Percentiles rank a stretch among this genome's conserved stretches.
phyloP scores from a whole-genome alignment of 1,140 invertebrate genomes.

The Nasonia giraulti region DNA sequence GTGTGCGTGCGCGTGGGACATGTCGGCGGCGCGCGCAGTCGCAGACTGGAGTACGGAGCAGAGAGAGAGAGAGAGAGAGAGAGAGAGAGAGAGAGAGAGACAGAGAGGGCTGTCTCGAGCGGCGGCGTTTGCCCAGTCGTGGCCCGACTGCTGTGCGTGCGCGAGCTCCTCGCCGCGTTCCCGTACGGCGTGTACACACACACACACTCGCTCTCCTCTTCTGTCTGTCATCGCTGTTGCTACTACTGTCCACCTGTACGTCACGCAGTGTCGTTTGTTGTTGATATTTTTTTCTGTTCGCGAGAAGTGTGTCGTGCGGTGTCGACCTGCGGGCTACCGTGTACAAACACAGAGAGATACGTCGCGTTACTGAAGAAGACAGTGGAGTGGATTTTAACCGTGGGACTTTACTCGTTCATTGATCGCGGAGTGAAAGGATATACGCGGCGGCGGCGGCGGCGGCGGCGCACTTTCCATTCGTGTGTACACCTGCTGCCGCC shows the following conservation, averaged over 20 bases:
- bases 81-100: neutral
- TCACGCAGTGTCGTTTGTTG: no score
- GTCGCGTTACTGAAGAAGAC: no score
- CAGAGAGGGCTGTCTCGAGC: constrained; percentile 18
- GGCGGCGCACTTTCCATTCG: neutral
- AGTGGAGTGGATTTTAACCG: no score
- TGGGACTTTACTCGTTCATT: no score
- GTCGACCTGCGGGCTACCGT: neutral
- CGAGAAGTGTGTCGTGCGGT: neutral
- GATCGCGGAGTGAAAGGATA: no score
- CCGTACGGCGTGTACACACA: no score
- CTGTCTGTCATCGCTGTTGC: neutral
- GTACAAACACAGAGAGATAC: no score
- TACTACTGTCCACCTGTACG: neutral
- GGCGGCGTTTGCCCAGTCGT: constrained; percentile 36
- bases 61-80: neutral
- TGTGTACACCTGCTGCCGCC: no score
- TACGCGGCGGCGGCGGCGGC: no score
- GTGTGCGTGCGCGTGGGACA: constrained; percentile 53
- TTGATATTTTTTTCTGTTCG: neutral
- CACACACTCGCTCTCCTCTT: neutral
- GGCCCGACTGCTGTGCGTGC: constrained; percentile 15
- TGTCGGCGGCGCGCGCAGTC: constrained; percentile 26
- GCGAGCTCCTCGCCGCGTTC: constrained; percentile 6
- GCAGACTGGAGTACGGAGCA: no score